These are phyloP conservation scores for Polydrusus tereticollis DNA, from an alignment of 2,888 invertebrate genomes.

Conservation along the genomic window DNA sequence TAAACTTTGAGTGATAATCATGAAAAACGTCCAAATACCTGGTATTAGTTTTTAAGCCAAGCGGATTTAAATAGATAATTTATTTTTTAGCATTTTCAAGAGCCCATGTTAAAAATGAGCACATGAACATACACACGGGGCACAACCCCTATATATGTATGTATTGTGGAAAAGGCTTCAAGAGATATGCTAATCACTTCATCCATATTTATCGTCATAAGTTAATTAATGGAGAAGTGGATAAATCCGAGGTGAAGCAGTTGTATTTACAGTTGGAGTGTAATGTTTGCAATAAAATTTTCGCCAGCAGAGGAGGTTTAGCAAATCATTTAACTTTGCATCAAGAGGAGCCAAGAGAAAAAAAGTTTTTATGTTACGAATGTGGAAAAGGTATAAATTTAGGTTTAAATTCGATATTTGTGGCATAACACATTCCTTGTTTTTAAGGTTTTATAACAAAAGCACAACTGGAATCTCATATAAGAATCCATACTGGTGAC, in stretches of 20 bases:
- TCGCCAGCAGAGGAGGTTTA: conserved; percentile 46
- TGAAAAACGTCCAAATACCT: too few species aligned
- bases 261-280: conserved; percentile 46
- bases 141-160: conserved; percentile 48
- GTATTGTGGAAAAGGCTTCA: conserved; percentile 49
- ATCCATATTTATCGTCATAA: conserved; percentile 47
- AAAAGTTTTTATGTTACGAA: conserved; percentile 46
- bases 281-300: conserved; percentile 46
- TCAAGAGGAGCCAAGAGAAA: conserved; percentile 26
- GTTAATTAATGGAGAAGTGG: conserved; percentile 40
- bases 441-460: conserved; percentile 43
- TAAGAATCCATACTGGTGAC: conserved; percentile 45
- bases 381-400: conserved; percentile 45
- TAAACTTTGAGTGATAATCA: too few species aligned
- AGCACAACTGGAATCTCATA: conserved; percentile 40
- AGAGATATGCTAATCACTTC: conserved; percentile 45
- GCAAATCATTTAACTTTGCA: conserved; percentile 47
- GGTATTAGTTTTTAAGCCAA: neutral
- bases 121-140: conserved; percentile 49
- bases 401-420: neutral
- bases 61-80: neutral
- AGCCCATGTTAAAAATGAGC: conserved; percentile 47
- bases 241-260: conserved; percentile 34
- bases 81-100: conserved; percentile 48
- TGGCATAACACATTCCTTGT: too few species aligned